Base-by-base conservation (phyloP, 2,113 vertebrate species). In the Phoxinus phoxinus region DNA sequence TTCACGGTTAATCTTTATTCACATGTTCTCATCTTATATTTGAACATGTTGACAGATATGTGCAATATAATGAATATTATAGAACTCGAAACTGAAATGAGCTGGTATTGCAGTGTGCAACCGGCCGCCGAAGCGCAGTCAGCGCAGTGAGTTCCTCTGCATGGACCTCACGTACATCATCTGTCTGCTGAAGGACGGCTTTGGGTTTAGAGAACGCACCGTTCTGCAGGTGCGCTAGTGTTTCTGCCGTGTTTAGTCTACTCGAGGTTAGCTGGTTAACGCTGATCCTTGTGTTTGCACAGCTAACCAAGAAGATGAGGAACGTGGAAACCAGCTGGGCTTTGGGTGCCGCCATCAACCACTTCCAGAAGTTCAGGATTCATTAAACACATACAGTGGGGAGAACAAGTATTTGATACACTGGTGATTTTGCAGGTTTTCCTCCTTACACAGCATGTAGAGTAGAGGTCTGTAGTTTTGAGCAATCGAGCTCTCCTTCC, bases 151-250 rank as follows among this genome's bases (percentile, higher is more conserved):
- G 12, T 98, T 98, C 90, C 95, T 99, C 30, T 99, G 98, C 85
- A 96, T 99, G 98, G 98, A 99, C 91, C 94, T 99, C 88, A 94
- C 95, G 75, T 99, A 98, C 90, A 99, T 99, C 93, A 95, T 96
- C 21, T 97, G 95, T 91, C 94, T 99, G 89, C 90, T 99, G 85
- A 97, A 95, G 88, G 97, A 98, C 46, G 98, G 97, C 2, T 98
- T 98, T 87, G 97, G 98, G 88, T 99, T 99, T 91, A 93, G 94
- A 87, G 97, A 97, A 30, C 91, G 86, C 87, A 96, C 97, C 0
- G 41, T 94, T 46, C 91, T 99, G 88, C 93, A 97, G 96, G 98
- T 98, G 87, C 94, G 91, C 30, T 4, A 35, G 30, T 37, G 25
- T 32, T 8, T 53, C 35, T 56, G 53, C 19, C 53, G 6, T 21